Conservation (phyloP, 2,797 vertebrate genomes). For the Picus viridis region DNA sequence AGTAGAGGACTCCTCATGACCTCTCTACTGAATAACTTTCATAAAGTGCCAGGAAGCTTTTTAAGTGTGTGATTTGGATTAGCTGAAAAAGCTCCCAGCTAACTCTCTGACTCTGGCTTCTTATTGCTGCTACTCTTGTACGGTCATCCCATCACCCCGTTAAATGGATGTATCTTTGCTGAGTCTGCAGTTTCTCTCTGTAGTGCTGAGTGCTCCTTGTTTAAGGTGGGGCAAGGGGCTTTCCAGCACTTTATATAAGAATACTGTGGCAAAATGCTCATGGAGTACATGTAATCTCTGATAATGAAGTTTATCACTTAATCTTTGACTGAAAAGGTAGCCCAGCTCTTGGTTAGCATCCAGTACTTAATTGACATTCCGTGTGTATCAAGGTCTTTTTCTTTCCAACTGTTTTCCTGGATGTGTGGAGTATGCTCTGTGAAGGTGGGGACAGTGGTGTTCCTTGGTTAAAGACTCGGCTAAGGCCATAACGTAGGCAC, state of each 20-base stretch:
- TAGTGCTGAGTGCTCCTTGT: fast-evolving
- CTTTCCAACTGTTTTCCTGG: background rate
- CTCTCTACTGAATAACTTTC: background rate
- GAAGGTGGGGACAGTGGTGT: background rate
- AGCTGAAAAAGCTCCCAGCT: background rate
- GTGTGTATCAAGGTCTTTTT: background rate
- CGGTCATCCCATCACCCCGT: background rate
- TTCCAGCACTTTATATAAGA: background rate
- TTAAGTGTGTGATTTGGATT: background rate
- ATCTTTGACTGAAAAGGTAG: background rate
- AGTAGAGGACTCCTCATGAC: background rate
- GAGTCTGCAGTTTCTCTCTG: background rate
- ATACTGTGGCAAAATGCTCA: background rate
- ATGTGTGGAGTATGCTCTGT: background rate
- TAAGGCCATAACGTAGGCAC: background rate
- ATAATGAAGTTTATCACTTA: background rate
- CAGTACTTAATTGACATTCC: background rate
- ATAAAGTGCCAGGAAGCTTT: background rate
- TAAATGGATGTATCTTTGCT: background rate
- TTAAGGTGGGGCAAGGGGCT: background rate
- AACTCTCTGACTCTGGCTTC: background rate
- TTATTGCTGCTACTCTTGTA: background rate
- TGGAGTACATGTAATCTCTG: background rate
- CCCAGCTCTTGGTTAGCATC: background rate
- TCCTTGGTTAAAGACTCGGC: background rate